Evolutionary conservation across 2,797 vertebrate genomes (phyloP).

Genomic region (Gephyroberyx darwinii): DNA sequence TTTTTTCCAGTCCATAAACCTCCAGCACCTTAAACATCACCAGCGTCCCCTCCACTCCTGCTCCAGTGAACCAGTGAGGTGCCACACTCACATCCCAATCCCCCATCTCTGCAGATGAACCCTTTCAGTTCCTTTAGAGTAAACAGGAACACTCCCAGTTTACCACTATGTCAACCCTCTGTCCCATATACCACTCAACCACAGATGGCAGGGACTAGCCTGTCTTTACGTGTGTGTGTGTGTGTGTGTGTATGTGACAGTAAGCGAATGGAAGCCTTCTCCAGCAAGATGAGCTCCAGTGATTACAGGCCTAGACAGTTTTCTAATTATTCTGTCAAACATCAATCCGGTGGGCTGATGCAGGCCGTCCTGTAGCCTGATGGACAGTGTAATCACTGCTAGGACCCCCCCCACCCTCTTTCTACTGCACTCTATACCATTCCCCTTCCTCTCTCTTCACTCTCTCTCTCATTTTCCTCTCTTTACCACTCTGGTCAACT

Average conservation of each 20-base stretch:
- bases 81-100: conserved; percentile 42
- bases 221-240: conserved; percentile 30
- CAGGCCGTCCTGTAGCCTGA: conserved; percentile 86
- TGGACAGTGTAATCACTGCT: conserved; percentile 95
- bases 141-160: conserved; percentile 82
- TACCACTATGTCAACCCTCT: conserved; percentile 69
- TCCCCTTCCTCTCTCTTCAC: conserved; percentile 42
- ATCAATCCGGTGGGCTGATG: conserved; percentile 92
- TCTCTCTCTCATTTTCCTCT: conserved; percentile 44
- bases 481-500: conserved; percentile 43
- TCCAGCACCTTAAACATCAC: conserved; percentile 50
- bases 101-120: conserved; percentile 68
- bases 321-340: conserved; percentile 99
- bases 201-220: conserved; percentile 42
- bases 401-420: conserved; percentile 43
- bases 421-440: conserved; percentile 38
- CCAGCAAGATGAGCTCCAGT: conserved; percentile 86
- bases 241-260: conserved; percentile 43
- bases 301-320: conserved; percentile 95
- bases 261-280: conserved; percentile 79
- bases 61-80: conserved; percentile 51
- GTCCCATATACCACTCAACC: conserved; percentile 66
- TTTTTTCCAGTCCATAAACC: conserved; percentile 67
- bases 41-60: conserved; percentile 38
- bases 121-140: conserved; percentile 81